Evolutionary conservation across 1,140 invertebrate species (phyloP).

Genomic region (Neomicropteryx cornuta): DNA sequence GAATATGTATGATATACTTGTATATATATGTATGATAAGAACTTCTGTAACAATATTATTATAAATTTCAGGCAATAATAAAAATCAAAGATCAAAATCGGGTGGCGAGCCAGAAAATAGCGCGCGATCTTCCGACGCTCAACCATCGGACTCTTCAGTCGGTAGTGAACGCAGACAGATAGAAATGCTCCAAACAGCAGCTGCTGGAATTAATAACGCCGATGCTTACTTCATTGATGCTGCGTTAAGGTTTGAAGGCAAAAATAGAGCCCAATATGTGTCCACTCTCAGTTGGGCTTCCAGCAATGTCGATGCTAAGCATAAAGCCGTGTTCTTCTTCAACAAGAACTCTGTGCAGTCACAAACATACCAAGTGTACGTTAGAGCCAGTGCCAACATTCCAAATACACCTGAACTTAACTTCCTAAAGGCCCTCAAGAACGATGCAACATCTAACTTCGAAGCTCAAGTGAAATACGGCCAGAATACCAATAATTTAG

Average conservation of each 20-base stretch:
- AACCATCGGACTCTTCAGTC: slow-evolving; percentile 19
- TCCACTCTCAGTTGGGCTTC: slow-evolving; percentile 35
- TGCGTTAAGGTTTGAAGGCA: slow-evolving; percentile 35
- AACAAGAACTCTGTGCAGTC: slow-evolving; percentile 22
- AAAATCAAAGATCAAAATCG: too few relatives aligned
- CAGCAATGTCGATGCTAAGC: slow-evolving; percentile 41
- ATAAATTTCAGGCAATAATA: too few relatives aligned
- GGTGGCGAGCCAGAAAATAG: too few relatives aligned
- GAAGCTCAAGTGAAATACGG: slow-evolving; percentile 40
- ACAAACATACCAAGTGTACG: slow-evolving; percentile 29
- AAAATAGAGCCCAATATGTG: slow-evolving; percentile 31
- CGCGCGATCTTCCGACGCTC: slow-evolving; percentile 8
- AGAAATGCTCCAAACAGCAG: slow-evolving; percentile 36
- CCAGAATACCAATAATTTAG: slow-evolving; percentile 14
- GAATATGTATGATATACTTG: too few relatives aligned
- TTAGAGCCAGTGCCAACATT: slow-evolving; percentile 24
- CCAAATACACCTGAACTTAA: slow-evolving; percentile 36
- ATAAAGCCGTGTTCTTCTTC: slow-evolving; percentile 31
- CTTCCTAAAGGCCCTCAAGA: slow-evolving; percentile 37
- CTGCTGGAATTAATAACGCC: slow-evolving; percentile 37
- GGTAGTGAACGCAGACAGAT: slow-evolving; percentile 34
- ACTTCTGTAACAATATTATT: too few relatives aligned
- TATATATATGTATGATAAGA: too few relatives aligned
- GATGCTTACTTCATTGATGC: slow-evolving; percentile 36
- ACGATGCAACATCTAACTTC: slow-evolving; percentile 33